Evolutionary conservation across 2,113 vertebrate species (phyloP).

Genomic region (Eubucco bourcierii): DNA sequence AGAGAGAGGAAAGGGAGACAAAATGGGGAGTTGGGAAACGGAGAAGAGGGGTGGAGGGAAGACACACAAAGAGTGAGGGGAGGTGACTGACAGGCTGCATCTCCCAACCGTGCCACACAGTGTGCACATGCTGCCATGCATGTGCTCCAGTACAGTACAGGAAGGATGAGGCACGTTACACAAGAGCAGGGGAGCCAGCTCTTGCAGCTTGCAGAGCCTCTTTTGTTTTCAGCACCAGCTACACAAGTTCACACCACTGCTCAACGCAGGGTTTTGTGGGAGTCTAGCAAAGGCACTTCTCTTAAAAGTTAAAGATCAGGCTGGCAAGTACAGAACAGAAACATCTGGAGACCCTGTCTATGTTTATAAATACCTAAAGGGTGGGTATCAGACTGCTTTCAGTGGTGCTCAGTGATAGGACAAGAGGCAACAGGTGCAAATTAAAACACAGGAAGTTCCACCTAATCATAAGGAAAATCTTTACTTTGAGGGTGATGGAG

Average conservation of each 20-base stretch:
- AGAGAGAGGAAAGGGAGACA: fast-evolving
- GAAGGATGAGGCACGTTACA: background rate
- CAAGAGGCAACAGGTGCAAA: too few relatives aligned
- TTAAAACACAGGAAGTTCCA: too few relatives aligned
- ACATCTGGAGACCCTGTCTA: background rate
- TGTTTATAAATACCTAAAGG: too few relatives aligned
- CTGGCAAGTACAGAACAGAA: background rate
- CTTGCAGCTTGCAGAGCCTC: background rate
- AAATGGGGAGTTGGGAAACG: too few relatives aligned
- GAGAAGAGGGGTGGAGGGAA: background rate
- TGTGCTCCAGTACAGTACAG: fast-evolving
- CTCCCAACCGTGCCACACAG: background rate
- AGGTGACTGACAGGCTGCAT: background rate
- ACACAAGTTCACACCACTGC: background rate
- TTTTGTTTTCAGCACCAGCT: background rate
- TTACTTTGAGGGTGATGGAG: too few relatives aligned
- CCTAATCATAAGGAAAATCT: too few relatives aligned
- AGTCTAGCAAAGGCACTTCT: background rate
- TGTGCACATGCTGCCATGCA: background rate
- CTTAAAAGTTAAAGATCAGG: background rate
- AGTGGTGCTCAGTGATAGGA: too few relatives aligned
- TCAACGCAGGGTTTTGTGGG: background rate
- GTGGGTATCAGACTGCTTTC: too few relatives aligned
- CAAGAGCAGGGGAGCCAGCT: background rate
- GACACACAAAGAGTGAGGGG: background rate